phyloP scores from a whole-genome alignment of 2,888 invertebrate genomes.

The Rhogogaster chlorosoma region DNA sequence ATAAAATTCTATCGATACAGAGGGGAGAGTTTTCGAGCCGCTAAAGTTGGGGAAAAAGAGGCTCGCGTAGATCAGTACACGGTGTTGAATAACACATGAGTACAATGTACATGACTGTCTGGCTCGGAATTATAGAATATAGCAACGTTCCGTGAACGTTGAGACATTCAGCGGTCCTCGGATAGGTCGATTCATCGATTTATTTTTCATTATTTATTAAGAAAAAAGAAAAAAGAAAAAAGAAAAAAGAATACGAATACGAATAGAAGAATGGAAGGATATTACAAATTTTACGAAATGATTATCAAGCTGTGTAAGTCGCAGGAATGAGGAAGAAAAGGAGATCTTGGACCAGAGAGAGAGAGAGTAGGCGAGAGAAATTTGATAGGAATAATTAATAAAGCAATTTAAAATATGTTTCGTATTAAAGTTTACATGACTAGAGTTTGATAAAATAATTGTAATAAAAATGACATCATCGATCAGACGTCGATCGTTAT shows the following conservation, averaged over 20 bases:
- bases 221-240: neutral
- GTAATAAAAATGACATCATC: neutral
- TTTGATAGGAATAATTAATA: neutral
- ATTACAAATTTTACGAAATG: too few relatives aligned
- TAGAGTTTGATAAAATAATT: neutral
- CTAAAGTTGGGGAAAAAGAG: slow-evolving; percentile 29
- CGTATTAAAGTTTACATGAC: neutral
- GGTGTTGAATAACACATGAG: slow-evolving; percentile 45
- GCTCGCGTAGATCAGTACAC: slow-evolving; percentile 38
- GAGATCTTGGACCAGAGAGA: too few relatives aligned
- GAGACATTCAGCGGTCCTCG: neutral
- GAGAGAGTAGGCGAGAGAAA: neutral
- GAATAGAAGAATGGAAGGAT: too few relatives aligned
- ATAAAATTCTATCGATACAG: slow-evolving; percentile 30
- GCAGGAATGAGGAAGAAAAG: too few relatives aligned
- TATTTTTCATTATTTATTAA: neutral
- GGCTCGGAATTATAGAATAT: slow-evolving; percentile 74
- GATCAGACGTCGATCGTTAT: neutral
- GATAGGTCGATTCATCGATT: neutral
- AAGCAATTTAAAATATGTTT: neutral
- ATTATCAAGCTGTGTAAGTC: too few relatives aligned
- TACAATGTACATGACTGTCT: slow-evolving; percentile 69
- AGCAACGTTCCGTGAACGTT: slow-evolving; percentile 54
- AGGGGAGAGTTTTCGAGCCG: neutral
- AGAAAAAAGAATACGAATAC: neutral